Base-by-base conservation (phyloP, 1,140 invertebrate species). In the Drosophila kohkoa region DNA sequence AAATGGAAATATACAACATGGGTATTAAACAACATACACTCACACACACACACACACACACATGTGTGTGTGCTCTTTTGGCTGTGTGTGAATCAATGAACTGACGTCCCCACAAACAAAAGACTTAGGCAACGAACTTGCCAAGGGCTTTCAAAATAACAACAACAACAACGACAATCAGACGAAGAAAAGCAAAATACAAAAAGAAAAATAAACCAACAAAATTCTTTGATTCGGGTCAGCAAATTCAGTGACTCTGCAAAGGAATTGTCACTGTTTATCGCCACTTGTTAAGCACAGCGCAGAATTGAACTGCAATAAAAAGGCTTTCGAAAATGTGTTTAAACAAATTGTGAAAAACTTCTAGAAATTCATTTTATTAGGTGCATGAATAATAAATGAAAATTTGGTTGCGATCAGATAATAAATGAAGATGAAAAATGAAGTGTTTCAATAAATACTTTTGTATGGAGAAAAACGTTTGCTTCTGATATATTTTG, bases 61-160 rank as follows among this genome's bases (percentile, higher is more conserved):
- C 6, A 10, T 7, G 8, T 25, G 20, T 25, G 3, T 25, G 20
- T 25, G 8, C 35, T 38, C 35, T 7, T 38, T 7, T 10, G 32
- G 30, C 46, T 32, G 13, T 13, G 13, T 46, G 57, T 68, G 59
- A 58, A 81, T 65, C 67, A 74, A 75, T 32, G 41, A 60, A 79
- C 46, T 60, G 48, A 54, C 28, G 8, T 55, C 52, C 32, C 10
- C 25, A 69, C 58, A 62, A 90, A 90, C 87, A 73, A 90, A 90
- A 87, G 87, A 90, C 82, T 90, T 90, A 83, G 77, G 81, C 75
- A 81, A 90, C 87, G 70, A 90, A 90, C 87, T 90, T 82, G 65
- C 55, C 59, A 48, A 38, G 41, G 59, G 68, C 67, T 51, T 49
- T 25, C 20, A 25, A 25, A 58, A 46, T 16, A 69, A 15, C 54